Base-by-base conservation (phyloP, 2,888 invertebrate species). In the Cataglyphis cursor region DNA sequence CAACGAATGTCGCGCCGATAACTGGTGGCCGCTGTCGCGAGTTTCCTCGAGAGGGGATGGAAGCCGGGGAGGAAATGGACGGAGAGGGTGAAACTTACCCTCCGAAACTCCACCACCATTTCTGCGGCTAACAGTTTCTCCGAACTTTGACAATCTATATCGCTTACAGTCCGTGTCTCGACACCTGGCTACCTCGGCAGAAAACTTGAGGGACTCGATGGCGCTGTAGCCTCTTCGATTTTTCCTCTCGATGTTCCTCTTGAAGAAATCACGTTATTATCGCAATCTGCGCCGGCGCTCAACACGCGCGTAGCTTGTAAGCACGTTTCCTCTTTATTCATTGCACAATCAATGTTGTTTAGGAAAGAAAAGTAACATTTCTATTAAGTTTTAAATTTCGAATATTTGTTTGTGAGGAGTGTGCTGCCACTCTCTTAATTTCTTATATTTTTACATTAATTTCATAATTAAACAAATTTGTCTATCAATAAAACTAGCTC, bases 131-230 rank as follows among this genome's bases (percentile, higher is more conserved):
- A 91, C 89, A 90, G 92, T 92, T 92, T 90, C 90, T 54, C 72
- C 83, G 87, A 93, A 93, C 92, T 93, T 93, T 91, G 91, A 92
- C 92, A 92, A 93, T 93, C 92, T 92, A 92, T 93, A 91, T 90
- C 90, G 90, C 90, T 91, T 91, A 87, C 89, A 90, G 88, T 87
- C 84, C 91, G 91, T 93, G 93, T 93, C 90, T 90, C 90, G 88
- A 91, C 93, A 93, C 92, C 93, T 91, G 93, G 92, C 92, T 83
- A 89, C 89, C 85, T 87, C 85, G 86, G 85, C 87, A 86, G 90
- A 91, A 92, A 92, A 92, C 87, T 92, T 91, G 65, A 65, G 38
- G 81, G 28, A 80, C 73, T 85, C 80, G 62, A 8, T 9, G 74
- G 35, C 57, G 9, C 59, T 70, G 61, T 64, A 57, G 59, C 59